Base-by-base conservation (phyloP, 2,888 invertebrate species). In the Brachylomia viminalis region DNA sequence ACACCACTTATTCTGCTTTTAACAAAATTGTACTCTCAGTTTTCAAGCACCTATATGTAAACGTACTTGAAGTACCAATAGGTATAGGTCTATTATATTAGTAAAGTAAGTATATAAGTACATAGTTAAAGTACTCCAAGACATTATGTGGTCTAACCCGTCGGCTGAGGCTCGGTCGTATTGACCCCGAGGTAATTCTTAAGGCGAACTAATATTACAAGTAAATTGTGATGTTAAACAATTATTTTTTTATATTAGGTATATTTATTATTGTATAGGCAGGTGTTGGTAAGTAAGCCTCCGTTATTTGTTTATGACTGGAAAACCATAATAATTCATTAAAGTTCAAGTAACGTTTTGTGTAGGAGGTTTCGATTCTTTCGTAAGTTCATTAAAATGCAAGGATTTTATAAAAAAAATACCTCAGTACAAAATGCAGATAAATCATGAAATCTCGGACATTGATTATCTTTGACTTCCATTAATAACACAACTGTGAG, bases 161-260 rank as follows among this genome's bases (percentile, higher is more conserved):
- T 74, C 76, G 75, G 74, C 77, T 77, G 65, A 59, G 69, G 72
- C 17, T 38, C 47, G 84, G 75, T 64, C 84, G 56, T 73, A 54
- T 80, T 86, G 86, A 86, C 86, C 86, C 80, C 75, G 30, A 78
- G 73, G 75, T 86, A 75, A 82, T 73, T 74, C 66, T 71, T 65
- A 61, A 71, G 66, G 27, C 42, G 47, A 72, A 70, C 72, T 38
- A 68, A 77, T 72, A 75, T 82, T 80, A 82, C 52, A 65, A 75
- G 78, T 72, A 86, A 86, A 86, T 79, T 78, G 77, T 71, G 76
- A 72, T 49, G 71, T 72, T 76, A 77, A 81, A 79, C 79, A 81
- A 70, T 67, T 77, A 79, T 73, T 85, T 80, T 77, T 75, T 64
- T 69, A 65, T 52, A 38, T 54, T 54, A 38, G 15, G 47, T 75